phyloP scores from a whole-genome alignment of 2,888 invertebrate genomes.

The Trisateles emortualis region DNA sequence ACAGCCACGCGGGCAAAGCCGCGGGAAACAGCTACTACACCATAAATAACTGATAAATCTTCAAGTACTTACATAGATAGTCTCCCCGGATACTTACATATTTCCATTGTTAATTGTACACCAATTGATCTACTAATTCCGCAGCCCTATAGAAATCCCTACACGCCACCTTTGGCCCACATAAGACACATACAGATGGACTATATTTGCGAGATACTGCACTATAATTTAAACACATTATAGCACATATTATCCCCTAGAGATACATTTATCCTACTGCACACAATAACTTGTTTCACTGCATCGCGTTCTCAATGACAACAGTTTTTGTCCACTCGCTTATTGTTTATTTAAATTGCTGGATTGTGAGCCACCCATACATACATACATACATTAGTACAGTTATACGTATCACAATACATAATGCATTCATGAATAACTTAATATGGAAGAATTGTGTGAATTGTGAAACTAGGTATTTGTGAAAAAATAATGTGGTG shows the following conservation, averaged over 20 bases:
- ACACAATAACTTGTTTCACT: constrained; percentile 3
- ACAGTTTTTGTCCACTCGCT: constrained; percentile 31
- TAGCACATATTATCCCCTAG: not conserved
- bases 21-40: too few species aligned
- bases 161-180: too few species aligned
- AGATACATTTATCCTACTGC: not conserved
- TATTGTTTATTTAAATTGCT: constrained; percentile 56
- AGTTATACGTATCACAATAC: constrained; percentile 21
- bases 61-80: too few species aligned
- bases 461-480: constrained; percentile 2
- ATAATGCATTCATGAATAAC: constrained; percentile 17
- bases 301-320: constrained; percentile 16
- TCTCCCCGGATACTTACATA: too few species aligned
- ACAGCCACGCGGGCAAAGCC: too few species aligned
- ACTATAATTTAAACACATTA: not conserved
- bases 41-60: too few species aligned
- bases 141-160: too few species aligned
- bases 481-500: too few species aligned
- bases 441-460: constrained; percentile 14
- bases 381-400: constrained; percentile 15
- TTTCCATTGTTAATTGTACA: too few species aligned
- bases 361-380: constrained; percentile 38
- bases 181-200: too few species aligned
- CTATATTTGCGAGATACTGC: too few species aligned
- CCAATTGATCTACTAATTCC: too few species aligned